Conservation (phyloP, 2,888 invertebrate genomes). For the Lymantria dispar region DNA sequence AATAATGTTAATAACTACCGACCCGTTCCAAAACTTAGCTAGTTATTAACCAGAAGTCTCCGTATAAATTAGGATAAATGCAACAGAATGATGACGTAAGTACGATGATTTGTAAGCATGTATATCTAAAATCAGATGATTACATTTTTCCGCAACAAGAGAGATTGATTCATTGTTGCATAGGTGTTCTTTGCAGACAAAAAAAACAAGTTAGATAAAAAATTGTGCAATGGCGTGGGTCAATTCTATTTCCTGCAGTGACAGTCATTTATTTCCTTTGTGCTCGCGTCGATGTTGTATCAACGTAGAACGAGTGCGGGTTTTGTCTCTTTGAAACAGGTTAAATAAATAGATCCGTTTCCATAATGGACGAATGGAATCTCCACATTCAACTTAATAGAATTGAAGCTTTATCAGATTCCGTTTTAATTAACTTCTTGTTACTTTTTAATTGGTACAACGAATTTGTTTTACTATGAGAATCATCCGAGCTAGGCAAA, state of each 20-base stretch:
- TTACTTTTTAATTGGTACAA: slow-evolving; percentile 23
- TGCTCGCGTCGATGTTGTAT: slow-evolving; percentile 44
- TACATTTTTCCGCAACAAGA: background rate
- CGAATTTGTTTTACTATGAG: slow-evolving; percentile 7
- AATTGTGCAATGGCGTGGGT: slow-evolving; percentile 39
- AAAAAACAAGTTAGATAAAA: slow-evolving; percentile 27
- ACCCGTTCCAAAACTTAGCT: too few relatives aligned
- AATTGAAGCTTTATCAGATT: slow-evolving; percentile 58
- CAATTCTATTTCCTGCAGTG: slow-evolving; percentile 50
- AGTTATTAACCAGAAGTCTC: too few relatives aligned
- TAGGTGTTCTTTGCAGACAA: background rate
- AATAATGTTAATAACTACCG: too few relatives aligned
- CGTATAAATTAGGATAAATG: too few relatives aligned
- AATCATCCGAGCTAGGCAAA: background rate
- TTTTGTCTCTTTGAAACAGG: slow-evolving; percentile 64
- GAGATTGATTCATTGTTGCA: background rate
- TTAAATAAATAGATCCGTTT: slow-evolving; percentile 72
- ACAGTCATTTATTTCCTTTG: slow-evolving; percentile 63
- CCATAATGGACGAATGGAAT: slow-evolving; percentile 56
- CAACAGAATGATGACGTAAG: background rate
- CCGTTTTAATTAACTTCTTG: slow-evolving; percentile 63
- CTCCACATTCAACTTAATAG: slow-evolving; percentile 53
- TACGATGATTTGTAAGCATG: background rate
- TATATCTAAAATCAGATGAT: background rate
- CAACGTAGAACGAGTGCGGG: slow-evolving; percentile 47